Conservation (phyloP, 2,888 invertebrate species). For the Protula sp. region DNA sequence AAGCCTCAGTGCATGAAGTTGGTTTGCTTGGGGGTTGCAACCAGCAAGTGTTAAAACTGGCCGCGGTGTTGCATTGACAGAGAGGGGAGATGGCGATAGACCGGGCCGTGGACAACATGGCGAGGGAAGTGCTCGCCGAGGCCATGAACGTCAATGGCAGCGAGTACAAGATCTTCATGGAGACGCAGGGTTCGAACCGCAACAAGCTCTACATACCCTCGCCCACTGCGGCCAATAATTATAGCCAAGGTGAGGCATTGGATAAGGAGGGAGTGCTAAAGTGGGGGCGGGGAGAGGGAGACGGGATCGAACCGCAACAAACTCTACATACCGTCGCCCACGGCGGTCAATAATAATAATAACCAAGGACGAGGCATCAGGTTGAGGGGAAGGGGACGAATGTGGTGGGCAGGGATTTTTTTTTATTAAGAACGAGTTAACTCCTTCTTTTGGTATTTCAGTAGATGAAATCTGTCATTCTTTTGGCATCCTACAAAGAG, state of each 20-base stretch:
- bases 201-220: neutral
- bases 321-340: neutral
- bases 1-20: too few species aligned
- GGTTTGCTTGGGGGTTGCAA: too few species aligned
- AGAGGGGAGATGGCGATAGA: constrained; percentile 24
- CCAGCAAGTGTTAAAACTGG: too few species aligned
- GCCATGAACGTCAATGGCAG: constrained; percentile 11
- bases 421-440: too few species aligned
- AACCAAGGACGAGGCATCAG: neutral
- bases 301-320: neutral
- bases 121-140: constrained; percentile 15
- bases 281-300: too few species aligned
- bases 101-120: constrained; percentile 16
- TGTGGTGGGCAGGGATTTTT: too few species aligned
- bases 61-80: too few species aligned
- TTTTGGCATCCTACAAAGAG: too few species aligned
- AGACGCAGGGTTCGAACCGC: neutral
- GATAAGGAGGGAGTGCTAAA: too few species aligned
- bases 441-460: too few species aligned
- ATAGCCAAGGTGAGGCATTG: neutral
- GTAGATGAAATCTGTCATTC: too few species aligned
- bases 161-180: constrained; percentile 1
- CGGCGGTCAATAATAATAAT: neutral
- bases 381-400: too few species aligned
- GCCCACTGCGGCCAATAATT: neutral